These are phyloP conservation scores for Pararge aegeria DNA, from an alignment of 1,140 invertebrate species.

Conservation along the genomic window DNA sequence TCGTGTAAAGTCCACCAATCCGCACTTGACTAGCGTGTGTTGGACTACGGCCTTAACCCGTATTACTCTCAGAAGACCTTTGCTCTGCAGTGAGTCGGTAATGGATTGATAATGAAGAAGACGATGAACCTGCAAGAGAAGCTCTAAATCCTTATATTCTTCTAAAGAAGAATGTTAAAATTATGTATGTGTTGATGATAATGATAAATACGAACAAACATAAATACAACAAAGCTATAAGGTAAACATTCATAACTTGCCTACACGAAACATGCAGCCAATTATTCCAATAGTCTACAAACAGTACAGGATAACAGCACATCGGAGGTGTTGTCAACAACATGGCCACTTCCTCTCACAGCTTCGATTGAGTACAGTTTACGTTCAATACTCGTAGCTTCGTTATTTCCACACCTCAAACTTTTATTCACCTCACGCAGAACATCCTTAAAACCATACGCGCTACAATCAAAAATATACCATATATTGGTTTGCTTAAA, in stretches of 20 bases:
- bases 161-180: no score
- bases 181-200: no score
- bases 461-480: constrained; percentile 15
- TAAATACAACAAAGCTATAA: no score
- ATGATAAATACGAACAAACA: no score
- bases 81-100: no score
- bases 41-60: no score
- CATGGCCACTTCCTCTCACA: constrained; percentile 27
- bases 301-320: constrained; percentile 1
- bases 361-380: constrained; percentile 68
- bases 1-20: no score
- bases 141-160: no score
- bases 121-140: no score
- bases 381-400: constrained; percentile 51
- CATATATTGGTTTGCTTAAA: background rate
- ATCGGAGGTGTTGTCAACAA: constrained; percentile 13
- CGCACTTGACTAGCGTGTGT: no score
- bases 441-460: constrained; percentile 16
- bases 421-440: constrained; percentile 24
- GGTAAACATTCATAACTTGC: background rate
- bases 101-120: no score
- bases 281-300: constrained; percentile 3
- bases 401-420: constrained; percentile 68
- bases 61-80: no score
- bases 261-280: background rate